These are phyloP conservation scores for Ceyx erithaca DNA, from an alignment of 2,797 vertebrate genomes.

Conservation along the genomic window DNA sequence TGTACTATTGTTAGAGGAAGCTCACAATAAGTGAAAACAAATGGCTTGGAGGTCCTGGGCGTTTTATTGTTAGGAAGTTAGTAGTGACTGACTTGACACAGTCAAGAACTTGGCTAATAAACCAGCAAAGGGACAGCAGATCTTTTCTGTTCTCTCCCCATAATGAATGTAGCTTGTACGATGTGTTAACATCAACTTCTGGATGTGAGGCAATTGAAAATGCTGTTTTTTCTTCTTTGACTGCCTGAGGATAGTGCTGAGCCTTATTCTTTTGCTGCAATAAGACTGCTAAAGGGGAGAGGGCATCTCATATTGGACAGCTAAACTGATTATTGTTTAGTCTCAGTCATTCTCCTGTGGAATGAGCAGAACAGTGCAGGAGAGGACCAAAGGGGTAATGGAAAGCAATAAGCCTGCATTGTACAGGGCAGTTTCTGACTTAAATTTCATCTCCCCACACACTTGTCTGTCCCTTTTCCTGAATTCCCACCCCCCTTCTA, in stretches of 20 bases:
- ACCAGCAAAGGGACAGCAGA: conserved; percentile 3
- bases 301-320: not conserved
- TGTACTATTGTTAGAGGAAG: conserved; percentile 41
- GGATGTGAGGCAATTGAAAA: not conserved
- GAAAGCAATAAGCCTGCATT: not conserved
- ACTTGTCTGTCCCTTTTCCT: conserved; percentile 18
- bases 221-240: not conserved
- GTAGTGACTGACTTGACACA: conserved; percentile 9
- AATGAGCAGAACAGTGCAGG: conserved; percentile 22
- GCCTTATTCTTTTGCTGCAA: not conserved
- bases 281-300: not conserved
- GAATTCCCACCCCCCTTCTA: not conserved
- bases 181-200: not conserved
- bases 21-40: conserved; percentile 43
- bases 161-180: conserved; percentile 1
- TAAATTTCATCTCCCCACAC: conserved; percentile 32
- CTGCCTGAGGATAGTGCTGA: not conserved
- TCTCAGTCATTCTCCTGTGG: not conserved
- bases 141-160: not conserved
- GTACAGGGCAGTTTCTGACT: not conserved
- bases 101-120: conserved; percentile 4
- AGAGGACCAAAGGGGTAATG: not conserved
- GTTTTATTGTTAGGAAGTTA: conserved; percentile 3
- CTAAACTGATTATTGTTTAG: conserved; percentile 28
- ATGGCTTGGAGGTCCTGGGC: not conserved